phyloP scores from a whole-genome alignment of 2,113 vertebrate genomes.

The Piaya cayana region DNA sequence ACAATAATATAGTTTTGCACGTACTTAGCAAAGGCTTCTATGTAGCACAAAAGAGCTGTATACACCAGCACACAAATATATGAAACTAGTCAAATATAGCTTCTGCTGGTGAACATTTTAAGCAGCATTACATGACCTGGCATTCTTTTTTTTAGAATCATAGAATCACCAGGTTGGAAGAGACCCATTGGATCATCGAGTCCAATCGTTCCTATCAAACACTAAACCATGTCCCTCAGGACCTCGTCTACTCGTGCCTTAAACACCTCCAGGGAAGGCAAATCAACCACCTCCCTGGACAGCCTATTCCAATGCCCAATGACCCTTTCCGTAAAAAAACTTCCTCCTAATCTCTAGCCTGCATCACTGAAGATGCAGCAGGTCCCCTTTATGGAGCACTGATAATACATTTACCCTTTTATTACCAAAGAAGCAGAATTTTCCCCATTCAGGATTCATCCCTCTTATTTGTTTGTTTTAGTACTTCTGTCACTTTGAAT shows the following conservation, averaged over 20 bases:
- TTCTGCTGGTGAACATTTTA: neutral
- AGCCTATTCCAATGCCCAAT: no score
- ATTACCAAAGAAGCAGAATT: neutral
- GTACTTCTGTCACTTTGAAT: neutral
- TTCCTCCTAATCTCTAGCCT: no score
- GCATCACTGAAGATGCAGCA: neutral
- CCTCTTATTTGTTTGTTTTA: conserved; percentile 33
- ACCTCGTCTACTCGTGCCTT: no score
- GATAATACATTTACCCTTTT: neutral
- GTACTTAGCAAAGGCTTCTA: neutral
- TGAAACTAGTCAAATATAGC: neutral
- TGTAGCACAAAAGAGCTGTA: neutral
- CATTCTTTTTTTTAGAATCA: no score
- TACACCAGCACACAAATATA: neutral
- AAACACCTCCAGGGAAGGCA: no score
- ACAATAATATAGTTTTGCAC: neutral
- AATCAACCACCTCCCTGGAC: no score
- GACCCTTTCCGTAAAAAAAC: no score
- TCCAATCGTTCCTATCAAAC: no score
- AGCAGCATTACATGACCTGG: neutral
- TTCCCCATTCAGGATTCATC: neutral
- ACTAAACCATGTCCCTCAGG: no score
- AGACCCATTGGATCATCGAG: no score
- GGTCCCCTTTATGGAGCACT: neutral
- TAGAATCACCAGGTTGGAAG: no score